These are phyloP conservation scores for Orthosia incerta DNA, from an alignment of 2,888 invertebrate species.

Conservation along the genomic window DNA sequence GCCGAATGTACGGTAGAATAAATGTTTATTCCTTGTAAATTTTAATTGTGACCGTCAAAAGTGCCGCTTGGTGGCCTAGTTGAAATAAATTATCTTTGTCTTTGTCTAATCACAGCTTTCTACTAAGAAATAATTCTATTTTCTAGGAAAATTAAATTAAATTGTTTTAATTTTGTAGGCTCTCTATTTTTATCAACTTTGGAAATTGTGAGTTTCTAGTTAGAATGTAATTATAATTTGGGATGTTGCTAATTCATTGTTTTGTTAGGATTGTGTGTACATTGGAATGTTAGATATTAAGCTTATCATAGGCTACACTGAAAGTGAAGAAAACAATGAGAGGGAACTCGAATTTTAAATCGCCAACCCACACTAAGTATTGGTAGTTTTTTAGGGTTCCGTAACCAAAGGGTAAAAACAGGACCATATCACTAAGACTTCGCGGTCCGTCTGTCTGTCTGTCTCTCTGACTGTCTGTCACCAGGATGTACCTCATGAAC, in stretches of 20 bases:
- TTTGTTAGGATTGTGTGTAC: neutral
- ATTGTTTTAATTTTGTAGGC: constrained; percentile 1
- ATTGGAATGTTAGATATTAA: neutral
- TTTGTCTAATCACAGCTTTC: constrained; percentile 35
- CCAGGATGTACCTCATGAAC: too few species aligned
- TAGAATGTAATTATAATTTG: neutral
- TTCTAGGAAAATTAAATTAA: neutral
- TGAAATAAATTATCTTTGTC: too few species aligned
- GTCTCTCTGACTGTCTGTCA: too few species aligned
- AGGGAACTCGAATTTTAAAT: neutral
- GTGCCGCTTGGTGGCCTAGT: too few species aligned
- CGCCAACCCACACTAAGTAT: neutral
- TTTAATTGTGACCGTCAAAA: too few species aligned
- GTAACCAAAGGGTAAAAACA: too few species aligned
- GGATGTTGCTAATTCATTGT: neutral
- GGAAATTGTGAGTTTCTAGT: neutral
- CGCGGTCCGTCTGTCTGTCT: too few species aligned
- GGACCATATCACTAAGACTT: too few species aligned
- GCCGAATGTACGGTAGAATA: too few species aligned
- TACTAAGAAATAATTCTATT: neutral
- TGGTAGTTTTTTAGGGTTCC: too few species aligned
- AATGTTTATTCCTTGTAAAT: too few species aligned
- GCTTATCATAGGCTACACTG: neutral
- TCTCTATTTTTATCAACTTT: neutral
- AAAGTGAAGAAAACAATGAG: neutral